Conservation (phyloP, 2,888 invertebrate species). For the Melipona bicolor region DNA sequence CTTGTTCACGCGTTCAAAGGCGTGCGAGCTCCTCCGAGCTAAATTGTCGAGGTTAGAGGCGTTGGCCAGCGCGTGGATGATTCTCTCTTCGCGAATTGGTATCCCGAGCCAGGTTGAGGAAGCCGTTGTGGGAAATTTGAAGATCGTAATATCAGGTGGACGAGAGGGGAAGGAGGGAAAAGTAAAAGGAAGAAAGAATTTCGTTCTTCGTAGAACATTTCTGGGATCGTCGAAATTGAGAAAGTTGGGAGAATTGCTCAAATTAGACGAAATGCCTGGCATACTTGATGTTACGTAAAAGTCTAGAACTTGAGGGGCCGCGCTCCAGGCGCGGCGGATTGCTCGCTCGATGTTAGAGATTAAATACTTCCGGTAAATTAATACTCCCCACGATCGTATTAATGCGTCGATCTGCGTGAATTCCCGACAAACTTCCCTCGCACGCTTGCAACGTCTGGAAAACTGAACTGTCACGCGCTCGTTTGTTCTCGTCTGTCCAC, state of each 20-base stretch:
- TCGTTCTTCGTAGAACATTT: not conserved
- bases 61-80: not conserved
- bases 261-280: not conserved
- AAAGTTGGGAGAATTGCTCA: not conserved
- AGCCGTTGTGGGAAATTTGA: not conserved
- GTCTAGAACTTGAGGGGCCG: not conserved
- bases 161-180: too few relatives aligned
- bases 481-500: not conserved
- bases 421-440: not conserved
- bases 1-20: not conserved
- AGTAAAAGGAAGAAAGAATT: not conserved
- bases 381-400: not conserved
- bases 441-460: not conserved
- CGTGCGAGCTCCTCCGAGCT: not conserved
- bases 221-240: not conserved
- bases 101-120: not conserved
- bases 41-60: not conserved
- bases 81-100: not conserved
- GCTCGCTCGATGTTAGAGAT: not conserved
- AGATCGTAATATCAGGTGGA: not conserved
- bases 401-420: not conserved
- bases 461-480: not conserved
- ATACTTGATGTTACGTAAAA: not conserved
- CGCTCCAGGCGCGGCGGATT: not conserved
- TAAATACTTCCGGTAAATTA: slow-evolving; percentile 1